phyloP scores from a whole-genome alignment of 2,888 invertebrate species.

The Mellilla xanthometata region DNA sequence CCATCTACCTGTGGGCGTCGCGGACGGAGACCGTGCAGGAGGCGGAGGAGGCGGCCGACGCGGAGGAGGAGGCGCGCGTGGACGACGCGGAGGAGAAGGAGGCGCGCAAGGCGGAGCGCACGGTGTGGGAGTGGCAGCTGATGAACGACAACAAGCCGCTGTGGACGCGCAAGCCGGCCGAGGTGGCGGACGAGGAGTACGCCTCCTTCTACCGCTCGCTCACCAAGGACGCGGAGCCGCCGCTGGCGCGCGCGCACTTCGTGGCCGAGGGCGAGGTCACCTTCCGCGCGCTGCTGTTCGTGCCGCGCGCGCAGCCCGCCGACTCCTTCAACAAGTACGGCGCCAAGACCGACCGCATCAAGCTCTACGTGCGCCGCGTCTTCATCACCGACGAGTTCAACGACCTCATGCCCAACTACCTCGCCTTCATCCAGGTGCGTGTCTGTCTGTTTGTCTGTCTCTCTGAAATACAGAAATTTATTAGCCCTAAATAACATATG shows the following conservation, averaged over 20 bases:
- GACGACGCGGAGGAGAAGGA: conserved; percentile 86
- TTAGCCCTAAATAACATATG: too few species aligned
- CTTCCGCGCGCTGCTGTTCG: conserved; percentile 97
- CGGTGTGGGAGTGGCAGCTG: conserved; percentile 98
- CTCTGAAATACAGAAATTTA: too few species aligned
- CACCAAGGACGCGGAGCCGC: conserved; percentile 93
- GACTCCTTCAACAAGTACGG: conserved; percentile 98
- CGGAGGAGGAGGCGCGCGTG: conserved; percentile 83
- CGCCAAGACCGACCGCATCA: conserved; percentile 96
- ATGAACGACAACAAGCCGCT: conserved; percentile 99
- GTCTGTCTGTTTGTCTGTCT: too few species aligned
- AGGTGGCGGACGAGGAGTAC: conserved; percentile 95
- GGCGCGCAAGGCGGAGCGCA: conserved; percentile 93
- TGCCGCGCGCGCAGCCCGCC: conserved; percentile 94
- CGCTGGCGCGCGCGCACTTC: conserved; percentile 94
- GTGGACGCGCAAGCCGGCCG: conserved; percentile 96
- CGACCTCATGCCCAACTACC: conserved; percentile 99
- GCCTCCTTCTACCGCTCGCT: conserved; percentile 97
- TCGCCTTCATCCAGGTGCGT: conserved; percentile 90
- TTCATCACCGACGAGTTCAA: conserved; percentile 99
- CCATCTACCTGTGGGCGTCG: conserved; percentile 96
- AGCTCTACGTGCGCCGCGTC: conserved; percentile 98
- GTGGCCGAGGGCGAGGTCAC: conserved; percentile 99
- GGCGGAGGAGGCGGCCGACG: conserved; percentile 33
- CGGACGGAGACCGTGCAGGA: conserved; percentile 55